Conservation (phyloP, 2,888 invertebrate species). For the Aspidiotus destructor region DNA sequence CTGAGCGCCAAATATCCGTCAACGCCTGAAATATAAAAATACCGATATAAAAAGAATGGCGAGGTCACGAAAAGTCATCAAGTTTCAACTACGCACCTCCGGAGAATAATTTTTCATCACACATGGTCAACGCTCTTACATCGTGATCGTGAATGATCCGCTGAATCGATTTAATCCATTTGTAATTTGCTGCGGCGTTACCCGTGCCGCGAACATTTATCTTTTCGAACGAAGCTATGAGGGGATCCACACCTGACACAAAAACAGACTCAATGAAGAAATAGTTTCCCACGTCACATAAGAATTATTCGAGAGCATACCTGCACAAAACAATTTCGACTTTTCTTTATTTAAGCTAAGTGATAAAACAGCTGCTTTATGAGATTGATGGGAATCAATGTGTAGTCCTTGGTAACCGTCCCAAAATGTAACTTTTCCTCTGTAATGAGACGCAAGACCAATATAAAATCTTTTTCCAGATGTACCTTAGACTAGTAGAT, state of each 20-base stretch:
- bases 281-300: slow-evolving; percentile 15
- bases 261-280: slow-evolving; percentile 7
- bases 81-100: slow-evolving; percentile 47
- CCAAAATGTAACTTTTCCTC: slow-evolving; percentile 80
- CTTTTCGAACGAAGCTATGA: slow-evolving; percentile 63
- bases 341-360: slow-evolving; percentile 62
- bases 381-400: slow-evolving; percentile 66
- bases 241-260: slow-evolving; percentile 66
- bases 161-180: slow-evolving; percentile 75
- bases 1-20: slow-evolving; percentile 69
- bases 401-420: slow-evolving; percentile 69
- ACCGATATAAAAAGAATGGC: neutral
- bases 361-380: slow-evolving; percentile 70
- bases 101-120: slow-evolving; percentile 58
- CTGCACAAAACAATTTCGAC: slow-evolving; percentile 62
- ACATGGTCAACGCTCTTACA: slow-evolving; percentile 61
- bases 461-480: neutral
- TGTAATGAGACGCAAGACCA: slow-evolving; percentile 35
- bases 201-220: slow-evolving; percentile 44
- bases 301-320: slow-evolving; percentile 41
- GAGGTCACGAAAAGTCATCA: slow-evolving; percentile 3
- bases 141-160: slow-evolving; percentile 77
- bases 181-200: slow-evolving; percentile 42
- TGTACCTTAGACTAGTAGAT: slow-evolving; percentile 31
- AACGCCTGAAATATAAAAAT: slow-evolving; percentile 44